Base-by-base conservation (phyloP, 1,140 invertebrate species). In the Zaprionus inermis region DNA sequence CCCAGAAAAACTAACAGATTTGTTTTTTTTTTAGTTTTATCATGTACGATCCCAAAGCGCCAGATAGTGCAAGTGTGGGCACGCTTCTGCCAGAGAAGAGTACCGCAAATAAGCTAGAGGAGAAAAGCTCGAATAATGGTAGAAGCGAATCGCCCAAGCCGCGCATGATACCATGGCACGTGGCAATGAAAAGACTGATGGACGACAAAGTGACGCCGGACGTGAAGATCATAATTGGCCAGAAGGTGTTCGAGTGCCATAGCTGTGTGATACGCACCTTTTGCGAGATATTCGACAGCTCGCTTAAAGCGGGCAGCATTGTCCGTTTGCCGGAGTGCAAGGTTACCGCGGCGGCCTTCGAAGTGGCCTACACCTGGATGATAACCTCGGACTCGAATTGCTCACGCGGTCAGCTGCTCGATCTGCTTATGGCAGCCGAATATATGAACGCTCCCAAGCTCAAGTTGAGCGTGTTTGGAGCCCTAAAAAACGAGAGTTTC, bases 321-420 rank as follows among this genome's bases (percentile, higher is more conserved):
- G 10, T 63, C 0, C 10, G 12, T 0, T 5, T 63, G 60, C 30
- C 46, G 5, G 46, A 52, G 20, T n/a, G 52, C 3, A 65, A 56
- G 22, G 20, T 71, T 0, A 57, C 11, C 20, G 1, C 7, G 0
- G 14, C 32, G 0, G 30, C 28, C 38, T 71, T 71, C 6, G 22
- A 9, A 2, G 2, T 49, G 1, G 54, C 60, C 10, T 64, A 71
- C 12, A 56, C 12, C 4, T 71, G 68, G 59, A 71, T 71, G 68
- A 30, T 24, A 11, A 44, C n/a, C 4, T 10, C 30, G 9, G 5
- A 16, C 1, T 34, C 36, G 24, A n/a, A 20, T 3, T 71, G 68
- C 7, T 11, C 5, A n/a, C 18, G 38, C 5, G 6, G 22, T 2
- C 16, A 41, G 3, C 2, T 71, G 3, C 6, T 71, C 3, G 68